A percentile compares a stretch with the other conserved stretches of the same genome.
These are phyloP conservation scores for Amblyjoppa fuscipennis DNA, from an alignment of 2,888 invertebrate species.

Conservation along the genomic window DNA sequence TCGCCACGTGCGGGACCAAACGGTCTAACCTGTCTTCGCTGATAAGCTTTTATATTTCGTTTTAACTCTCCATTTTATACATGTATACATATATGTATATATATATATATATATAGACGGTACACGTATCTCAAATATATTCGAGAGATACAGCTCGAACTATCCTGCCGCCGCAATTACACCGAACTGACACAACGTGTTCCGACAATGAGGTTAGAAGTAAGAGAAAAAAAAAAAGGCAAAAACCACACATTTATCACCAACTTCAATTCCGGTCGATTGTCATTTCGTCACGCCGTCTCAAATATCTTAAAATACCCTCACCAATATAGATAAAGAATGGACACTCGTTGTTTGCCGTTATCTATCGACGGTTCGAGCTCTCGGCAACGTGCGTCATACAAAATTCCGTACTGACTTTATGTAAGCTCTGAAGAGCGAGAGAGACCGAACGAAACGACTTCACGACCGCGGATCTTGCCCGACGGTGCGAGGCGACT, in stretches of 20 bases:
- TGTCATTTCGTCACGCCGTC: not conserved
- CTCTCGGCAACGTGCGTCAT: slow-evolving; percentile 10
- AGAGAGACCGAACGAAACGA: not conserved
- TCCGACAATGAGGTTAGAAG: not conserved
- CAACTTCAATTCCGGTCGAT: not conserved
- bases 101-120: not conserved
- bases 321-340: not conserved
- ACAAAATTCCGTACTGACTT: not conserved
- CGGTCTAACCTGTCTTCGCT: not conserved
- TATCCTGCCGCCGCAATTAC: not conserved
- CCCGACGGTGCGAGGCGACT: not conserved
- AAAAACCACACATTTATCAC: not conserved
- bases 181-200: not conserved
- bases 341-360: not conserved
- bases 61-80: not conserved
- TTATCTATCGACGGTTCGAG: slow-evolving; percentile 6
- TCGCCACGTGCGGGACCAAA: not conserved
- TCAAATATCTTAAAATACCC: not conserved
- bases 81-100: not conserved
- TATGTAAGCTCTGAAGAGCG: not conserved
- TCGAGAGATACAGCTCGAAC: not conserved
- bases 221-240: not conserved
- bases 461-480: not conserved
- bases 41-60: not conserved
- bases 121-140: not conserved